Evolutionary conservation across 1,140 invertebrate species (phyloP).

Genomic region (Hirudo medicinalis): DNA sequence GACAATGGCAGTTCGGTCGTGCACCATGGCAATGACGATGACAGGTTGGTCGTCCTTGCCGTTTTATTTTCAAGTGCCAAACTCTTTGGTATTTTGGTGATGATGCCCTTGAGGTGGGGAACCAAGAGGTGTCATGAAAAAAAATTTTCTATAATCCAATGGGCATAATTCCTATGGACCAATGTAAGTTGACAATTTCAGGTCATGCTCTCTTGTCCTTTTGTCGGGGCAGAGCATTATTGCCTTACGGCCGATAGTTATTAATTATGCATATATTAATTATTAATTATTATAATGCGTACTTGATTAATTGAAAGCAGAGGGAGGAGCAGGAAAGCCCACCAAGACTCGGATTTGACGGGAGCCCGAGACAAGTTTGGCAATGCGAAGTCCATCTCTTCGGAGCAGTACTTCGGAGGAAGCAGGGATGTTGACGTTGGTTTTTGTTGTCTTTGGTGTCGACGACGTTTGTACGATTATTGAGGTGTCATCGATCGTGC

Average conservation of each 20-base stretch:
- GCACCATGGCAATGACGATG: background rate
- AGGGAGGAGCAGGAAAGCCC: constrained; percentile 28
- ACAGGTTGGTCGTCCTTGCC: background rate
- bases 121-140: too few species aligned
- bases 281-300: background rate
- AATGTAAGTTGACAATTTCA: too few species aligned
- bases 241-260: background rate
- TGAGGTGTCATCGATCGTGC: too few species aligned
- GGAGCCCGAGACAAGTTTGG: constrained; percentile 83
- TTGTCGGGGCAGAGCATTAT: too few species aligned
- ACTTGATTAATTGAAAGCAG: background rate
- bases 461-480: too few species aligned
- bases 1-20: background rate
- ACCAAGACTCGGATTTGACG: constrained; percentile 26
- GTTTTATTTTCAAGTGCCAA: background rate
- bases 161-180: too few species aligned
- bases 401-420: constrained; percentile 66
- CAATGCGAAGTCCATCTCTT: constrained; percentile 89
- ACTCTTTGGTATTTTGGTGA: too few species aligned
- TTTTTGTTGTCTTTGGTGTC: too few species aligned
- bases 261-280: background rate
- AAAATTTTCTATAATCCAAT: too few species aligned
- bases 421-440: constrained; percentile 48
- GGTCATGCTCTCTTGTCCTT: too few species aligned
- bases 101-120: too few species aligned